Evolutionary conservation across 2,113 vertebrate genomes (phyloP).

Genomic region (Chaetorhynchus papuensis): DNA sequence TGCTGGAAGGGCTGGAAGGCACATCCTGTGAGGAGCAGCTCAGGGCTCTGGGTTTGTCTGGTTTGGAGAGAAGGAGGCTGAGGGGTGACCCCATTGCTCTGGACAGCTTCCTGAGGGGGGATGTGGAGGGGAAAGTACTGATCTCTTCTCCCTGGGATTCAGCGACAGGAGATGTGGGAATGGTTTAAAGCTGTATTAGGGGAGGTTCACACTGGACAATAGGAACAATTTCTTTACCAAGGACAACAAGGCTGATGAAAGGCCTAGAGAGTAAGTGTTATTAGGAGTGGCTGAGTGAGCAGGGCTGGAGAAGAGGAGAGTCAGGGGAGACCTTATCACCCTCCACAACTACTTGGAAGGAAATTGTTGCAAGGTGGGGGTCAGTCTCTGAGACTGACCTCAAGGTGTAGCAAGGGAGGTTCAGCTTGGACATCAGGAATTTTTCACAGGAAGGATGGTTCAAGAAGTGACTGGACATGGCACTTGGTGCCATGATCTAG

Average conservation of each 20-base stretch:
- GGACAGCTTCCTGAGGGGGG: background rate
- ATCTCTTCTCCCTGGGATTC: background rate
- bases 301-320: background rate
- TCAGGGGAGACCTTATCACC: background rate
- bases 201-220: background rate
- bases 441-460: background rate
- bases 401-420: background rate
- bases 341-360: background rate
- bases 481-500: background rate
- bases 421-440: background rate
- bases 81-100: background rate
- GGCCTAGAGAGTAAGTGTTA: background rate
- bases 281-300: background rate
- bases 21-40: rapidly evolving
- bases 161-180: background rate
- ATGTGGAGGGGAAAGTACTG: background rate
- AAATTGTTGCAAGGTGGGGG: background rate
- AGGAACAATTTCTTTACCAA: background rate
- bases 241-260: background rate
- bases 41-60: background rate
- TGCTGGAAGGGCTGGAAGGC: background rate
- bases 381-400: background rate
- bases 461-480: background rate
- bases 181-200: background rate
- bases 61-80: background rate